Evolutionary conservation across 2,797 vertebrate genomes (phyloP).

Genomic region (Ceryle rudis): DNA sequence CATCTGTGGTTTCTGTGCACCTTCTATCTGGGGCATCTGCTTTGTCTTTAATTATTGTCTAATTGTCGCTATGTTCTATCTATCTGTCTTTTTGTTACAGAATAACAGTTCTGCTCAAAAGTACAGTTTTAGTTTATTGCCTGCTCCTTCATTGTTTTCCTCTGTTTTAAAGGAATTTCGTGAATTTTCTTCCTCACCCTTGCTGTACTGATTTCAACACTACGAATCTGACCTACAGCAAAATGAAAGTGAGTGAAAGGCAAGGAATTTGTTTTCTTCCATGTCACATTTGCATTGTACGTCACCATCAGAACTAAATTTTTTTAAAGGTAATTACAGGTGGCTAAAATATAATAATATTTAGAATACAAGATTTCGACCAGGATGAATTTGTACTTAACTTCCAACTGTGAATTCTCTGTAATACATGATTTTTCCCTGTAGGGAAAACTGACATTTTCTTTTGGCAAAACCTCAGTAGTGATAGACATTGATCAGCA

Average conservation of each 20-base stretch:
- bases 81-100: background rate
- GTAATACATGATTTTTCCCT: background rate
- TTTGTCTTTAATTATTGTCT: background rate
- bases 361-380: background rate
- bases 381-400: background rate
- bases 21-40: background rate
- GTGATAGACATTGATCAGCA: background rate
- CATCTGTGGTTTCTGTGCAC: background rate
- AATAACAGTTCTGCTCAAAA: background rate
- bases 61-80: background rate
- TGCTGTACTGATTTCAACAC: background rate
- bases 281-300: background rate
- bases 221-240: background rate
- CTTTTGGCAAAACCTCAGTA: background rate
- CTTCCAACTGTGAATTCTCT: background rate
- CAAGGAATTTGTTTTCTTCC: background rate
- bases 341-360: background rate
- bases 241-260: background rate
- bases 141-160: background rate
- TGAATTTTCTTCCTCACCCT: background rate
- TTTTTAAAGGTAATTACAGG: background rate
- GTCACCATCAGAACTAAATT: background rate
- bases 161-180: background rate
- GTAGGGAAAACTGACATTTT: background rate
- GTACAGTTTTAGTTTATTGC: fast-evolving